Conservation (phyloP, 2,113 vertebrate species). For the Formicarius rufipectus region DNA sequence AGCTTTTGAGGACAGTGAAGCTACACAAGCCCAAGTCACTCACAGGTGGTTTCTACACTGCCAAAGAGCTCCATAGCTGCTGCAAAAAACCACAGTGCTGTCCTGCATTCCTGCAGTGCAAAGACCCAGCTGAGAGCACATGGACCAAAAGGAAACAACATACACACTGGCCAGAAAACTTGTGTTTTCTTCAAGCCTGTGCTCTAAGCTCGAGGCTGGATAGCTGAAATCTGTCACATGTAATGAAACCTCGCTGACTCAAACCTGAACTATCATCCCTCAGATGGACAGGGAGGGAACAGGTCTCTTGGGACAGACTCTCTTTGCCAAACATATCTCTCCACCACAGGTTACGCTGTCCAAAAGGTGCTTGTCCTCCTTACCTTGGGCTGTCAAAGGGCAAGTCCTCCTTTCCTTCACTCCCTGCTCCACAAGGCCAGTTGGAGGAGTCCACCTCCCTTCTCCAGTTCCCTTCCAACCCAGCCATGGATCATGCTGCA, state of each 20-base stretch:
- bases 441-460: not conserved
- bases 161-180: not conserved
- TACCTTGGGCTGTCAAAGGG: not conserved
- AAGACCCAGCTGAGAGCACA: not conserved
- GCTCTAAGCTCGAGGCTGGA: not conserved
- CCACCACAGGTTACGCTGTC: too few relatives aligned
- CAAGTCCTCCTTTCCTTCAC: not conserved
- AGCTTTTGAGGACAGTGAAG: not conserved
- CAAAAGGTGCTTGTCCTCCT: not conserved
- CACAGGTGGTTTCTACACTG: not conserved
- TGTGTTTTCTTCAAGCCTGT: not conserved
- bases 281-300: not conserved
- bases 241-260: not conserved
- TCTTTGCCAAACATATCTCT: not conserved
- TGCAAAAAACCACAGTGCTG: not conserved
- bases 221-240: not conserved
- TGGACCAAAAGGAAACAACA: not conserved
- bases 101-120: not conserved
- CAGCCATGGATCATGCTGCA: not conserved
- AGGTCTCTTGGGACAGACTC: not conserved
- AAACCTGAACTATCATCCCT: not conserved
- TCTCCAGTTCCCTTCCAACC: not conserved
- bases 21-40: not conserved
- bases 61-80: not conserved
- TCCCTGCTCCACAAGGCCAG: not conserved